Evolutionary conservation across 2,113 vertebrate species (phyloP).

Genomic region (Girardinichthys multiradiatus): DNA sequence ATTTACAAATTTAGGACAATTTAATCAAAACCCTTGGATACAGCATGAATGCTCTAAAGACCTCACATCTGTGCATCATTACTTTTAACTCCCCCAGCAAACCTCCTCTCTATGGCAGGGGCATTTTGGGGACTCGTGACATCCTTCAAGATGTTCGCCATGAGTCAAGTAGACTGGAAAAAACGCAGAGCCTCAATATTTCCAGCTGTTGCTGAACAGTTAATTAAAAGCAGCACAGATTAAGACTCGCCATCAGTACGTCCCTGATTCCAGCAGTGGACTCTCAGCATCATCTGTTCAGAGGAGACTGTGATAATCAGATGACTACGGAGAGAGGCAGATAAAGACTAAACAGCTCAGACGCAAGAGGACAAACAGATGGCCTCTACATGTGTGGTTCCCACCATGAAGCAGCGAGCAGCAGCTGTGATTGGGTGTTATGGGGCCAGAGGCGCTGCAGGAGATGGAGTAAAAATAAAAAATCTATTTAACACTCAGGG

Average conservation of each 20-base stretch:
- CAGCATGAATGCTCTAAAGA: background rate
- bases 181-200: background rate
- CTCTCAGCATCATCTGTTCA: background rate
- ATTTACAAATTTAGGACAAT: background rate
- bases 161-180: background rate
- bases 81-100: background rate
- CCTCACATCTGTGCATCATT: background rate
- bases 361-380: conserved; percentile 4
- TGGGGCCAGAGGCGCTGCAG: background rate
- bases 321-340: background rate
- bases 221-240: conserved; percentile 4
- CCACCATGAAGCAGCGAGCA: background rate
- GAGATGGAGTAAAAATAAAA: background rate
- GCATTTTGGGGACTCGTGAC: background rate
- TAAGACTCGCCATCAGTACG: background rate
- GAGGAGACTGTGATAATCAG: background rate
- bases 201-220: background rate
- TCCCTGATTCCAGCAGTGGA: background rate
- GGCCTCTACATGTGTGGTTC: conserved; percentile 7
- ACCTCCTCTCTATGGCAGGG: background rate
- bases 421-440: background rate
- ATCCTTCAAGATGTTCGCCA: background rate
- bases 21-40: no score
- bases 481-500: background rate
- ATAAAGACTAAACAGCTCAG: background rate